These are phyloP conservation scores for Centropus bengalensis DNA, from an alignment of 2,113 vertebrate species.

Conservation along the genomic window DNA sequence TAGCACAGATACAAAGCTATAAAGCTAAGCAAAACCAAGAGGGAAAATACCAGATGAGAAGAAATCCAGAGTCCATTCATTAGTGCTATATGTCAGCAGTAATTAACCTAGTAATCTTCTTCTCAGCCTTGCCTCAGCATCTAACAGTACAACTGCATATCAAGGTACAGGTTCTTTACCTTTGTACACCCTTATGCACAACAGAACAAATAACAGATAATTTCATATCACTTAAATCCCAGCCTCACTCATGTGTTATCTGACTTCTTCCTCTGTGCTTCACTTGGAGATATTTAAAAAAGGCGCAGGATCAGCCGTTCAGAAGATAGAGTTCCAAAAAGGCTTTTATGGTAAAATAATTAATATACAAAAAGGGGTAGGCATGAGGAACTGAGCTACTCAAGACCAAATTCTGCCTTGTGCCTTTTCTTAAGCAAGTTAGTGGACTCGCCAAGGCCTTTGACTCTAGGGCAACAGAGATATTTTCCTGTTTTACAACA, in stretches of 20 bases:
- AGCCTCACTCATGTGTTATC: not conserved
- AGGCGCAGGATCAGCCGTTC: not conserved
- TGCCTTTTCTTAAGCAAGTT: not conserved
- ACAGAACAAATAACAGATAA: not conserved
- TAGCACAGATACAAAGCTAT: not conserved
- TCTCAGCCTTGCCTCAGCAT: not conserved
- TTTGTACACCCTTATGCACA: not conserved
- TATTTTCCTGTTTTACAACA: slow-evolving; percentile 55
- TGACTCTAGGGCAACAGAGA: not conserved
- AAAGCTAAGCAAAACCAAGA: not conserved
- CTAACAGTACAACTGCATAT: not conserved
- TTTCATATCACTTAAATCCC: not conserved
- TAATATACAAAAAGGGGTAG: not conserved
- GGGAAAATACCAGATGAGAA: not conserved
- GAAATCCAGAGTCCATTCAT: not conserved
- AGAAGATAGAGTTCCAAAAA: not conserved
- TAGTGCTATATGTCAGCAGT: not conserved
- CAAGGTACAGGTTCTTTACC: not conserved
- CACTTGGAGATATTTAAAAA: not conserved
- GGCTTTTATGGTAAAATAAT: not conserved
- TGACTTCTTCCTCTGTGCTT: not conserved
- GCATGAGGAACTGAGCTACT: not conserved
- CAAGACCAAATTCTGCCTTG: not conserved
- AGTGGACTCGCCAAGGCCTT: not conserved
- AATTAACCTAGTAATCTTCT: not conserved